phyloP scores from a whole-genome alignment of 2,113 vertebrate genomes.

The Strix aluco region DNA sequence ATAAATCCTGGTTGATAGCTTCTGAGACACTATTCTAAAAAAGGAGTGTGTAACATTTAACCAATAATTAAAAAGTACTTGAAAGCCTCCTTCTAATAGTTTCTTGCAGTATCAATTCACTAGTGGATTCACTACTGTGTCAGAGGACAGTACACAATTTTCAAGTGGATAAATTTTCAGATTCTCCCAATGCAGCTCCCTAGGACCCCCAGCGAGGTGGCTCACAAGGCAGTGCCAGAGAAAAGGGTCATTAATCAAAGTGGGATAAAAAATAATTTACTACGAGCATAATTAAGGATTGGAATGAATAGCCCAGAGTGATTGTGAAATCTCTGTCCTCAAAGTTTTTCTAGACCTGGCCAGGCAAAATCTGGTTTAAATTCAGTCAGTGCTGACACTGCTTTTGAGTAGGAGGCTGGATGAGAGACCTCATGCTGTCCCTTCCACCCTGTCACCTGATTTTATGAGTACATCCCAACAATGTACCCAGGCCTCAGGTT shows the following conservation, averaged over 20 bases:
- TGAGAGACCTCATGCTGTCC: fast-evolving
- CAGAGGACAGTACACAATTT: neutral
- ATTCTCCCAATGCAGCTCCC: neutral
- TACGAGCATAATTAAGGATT: neutral
- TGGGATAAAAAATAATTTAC: neutral
- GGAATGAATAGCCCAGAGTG: neutral
- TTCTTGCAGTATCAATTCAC: neutral
- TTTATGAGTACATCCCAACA: neutral
- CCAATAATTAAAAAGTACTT: neutral
- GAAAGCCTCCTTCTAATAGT: neutral
- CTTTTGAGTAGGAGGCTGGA: neutral
- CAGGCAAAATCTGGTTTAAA: neutral
- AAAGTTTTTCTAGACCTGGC: neutral
- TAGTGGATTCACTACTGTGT: neutral
- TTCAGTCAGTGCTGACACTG: neutral
- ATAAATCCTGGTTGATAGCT: neutral
- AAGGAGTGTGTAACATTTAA: neutral
- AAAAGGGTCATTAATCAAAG: neutral
- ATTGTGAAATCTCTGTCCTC: neutral
- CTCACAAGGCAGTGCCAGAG: neutral
- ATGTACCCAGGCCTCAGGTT: neutral
- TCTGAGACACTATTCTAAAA: neutral
- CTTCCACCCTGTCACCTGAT: neutral
- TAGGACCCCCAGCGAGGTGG: neutral
- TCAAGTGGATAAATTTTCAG: neutral